Evolutionary conservation across 2,888 invertebrate genomes (phyloP), one percentile per base, ranked within the genome.

Genomic region (Limnephilus auricula): DNA sequence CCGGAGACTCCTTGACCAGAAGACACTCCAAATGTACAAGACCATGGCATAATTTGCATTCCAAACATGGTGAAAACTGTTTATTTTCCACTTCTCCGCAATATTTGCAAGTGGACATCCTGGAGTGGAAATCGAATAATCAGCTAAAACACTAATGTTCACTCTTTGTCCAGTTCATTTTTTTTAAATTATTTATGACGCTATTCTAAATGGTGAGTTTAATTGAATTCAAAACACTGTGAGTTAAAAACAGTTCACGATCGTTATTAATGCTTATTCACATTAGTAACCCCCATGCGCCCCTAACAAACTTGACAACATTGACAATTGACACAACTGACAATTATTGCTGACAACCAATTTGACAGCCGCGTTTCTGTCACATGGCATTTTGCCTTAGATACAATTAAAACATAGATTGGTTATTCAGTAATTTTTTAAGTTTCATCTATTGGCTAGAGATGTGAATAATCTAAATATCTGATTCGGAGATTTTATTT

Each of bases 1-100:
- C 97, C 0, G 98, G 98, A 0, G 97, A 97, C 15, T 97, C 96
- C 0, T 96, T 96, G 37, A 97, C 95, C 93, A 96, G 96, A 65
- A 98, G 94, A 94, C 98, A 98, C 37, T 95, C 95, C 30, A 97
- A 94, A 94, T 98, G 98, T 15, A 98, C 96, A 93, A 95, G 96
- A 92, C 95, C 94, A 10, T 95, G 94, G 94, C 98, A 98, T 65
- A 94, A 94, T 65, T 95, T 94, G 94, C 98, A 98, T 89, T 95
- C 94, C 84, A 98, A 94, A 34, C 97, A 97, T 78, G 97, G 97
- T 37, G 95, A 95, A 15, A 94, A 94, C 93, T 96, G 96, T 79
- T 97, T 96, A 93, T 96, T 95, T 93, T 97, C 95, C 32, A 94
- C 93, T 85, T 95, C 94, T 31, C 94, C 94, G 94, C 97, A 97